A percentile compares a stretch with the other conserved stretches of the same genome.
Evolutionary conservation across 2,888 invertebrate species (phyloP).

Genomic region (Escarpia spicata): DNA sequence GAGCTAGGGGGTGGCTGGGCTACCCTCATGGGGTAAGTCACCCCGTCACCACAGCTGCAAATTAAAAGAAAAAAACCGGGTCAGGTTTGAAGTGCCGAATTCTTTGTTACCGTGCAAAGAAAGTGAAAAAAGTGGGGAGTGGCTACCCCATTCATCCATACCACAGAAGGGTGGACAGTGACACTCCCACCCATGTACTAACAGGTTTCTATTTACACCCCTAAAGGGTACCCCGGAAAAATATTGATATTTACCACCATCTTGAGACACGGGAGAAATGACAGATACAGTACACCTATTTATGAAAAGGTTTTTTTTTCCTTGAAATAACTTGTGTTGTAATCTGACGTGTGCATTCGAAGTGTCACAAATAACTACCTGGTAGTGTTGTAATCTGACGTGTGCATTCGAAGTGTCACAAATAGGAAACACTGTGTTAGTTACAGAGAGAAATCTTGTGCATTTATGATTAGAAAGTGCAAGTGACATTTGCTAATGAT

Average conservation of each 20-base stretch:
- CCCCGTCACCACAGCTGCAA: constrained; percentile 88
- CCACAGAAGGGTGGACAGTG: not conserved
- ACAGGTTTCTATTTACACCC: not conserved
- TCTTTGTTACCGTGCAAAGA: not conserved
- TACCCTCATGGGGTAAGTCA: constrained; percentile 83
- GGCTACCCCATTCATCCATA: not conserved
- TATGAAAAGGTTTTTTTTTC: not conserved
- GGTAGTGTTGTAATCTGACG: not conserved
- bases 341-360: not conserved
- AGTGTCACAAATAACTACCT: not conserved
- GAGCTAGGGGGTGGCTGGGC: constrained; percentile 42
- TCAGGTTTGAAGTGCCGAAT: not conserved
- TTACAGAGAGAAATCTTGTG: not conserved
- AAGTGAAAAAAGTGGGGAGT: not conserved
- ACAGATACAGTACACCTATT: not conserved
- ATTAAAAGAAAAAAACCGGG: not conserved
- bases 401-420: not conserved
- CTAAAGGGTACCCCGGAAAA: not conserved
- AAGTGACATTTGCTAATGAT: not conserved
- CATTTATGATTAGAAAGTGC: not conserved
- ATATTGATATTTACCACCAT: not conserved
- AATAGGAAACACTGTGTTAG: not conserved
- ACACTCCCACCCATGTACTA: not conserved
- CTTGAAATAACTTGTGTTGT: not conserved
- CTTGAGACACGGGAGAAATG: not conserved